Percentiles rank a stretch among this genome's conserved stretches.
Evolutionary conservation across 1,140 invertebrate species (phyloP).

Genomic region (Trichonephila inaurata): DNA sequence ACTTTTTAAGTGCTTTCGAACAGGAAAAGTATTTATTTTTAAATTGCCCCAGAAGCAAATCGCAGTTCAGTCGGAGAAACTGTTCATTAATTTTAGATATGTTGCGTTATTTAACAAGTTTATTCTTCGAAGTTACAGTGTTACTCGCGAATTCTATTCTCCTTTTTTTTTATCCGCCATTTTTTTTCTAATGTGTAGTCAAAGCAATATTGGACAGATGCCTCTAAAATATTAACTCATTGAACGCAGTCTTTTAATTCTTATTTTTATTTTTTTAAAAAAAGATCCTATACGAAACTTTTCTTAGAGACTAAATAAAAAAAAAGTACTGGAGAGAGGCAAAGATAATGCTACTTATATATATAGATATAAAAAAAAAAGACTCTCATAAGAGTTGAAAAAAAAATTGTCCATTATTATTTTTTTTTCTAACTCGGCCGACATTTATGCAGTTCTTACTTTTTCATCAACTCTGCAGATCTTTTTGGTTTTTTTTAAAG

Average conservation of each 20-base stretch:
- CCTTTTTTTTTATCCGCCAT: not conserved
- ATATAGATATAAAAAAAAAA: not conserved
- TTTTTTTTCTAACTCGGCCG: not conserved
- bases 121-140: not conserved
- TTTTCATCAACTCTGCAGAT: conserved; percentile 42
- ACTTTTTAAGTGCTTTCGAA: not conserved
- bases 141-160: not conserved
- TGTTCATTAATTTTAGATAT: conserved; percentile 3
- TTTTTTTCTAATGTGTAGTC: not conserved
- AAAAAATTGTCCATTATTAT: conserved; percentile 47
- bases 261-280: not conserved
- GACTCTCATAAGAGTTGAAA: not conserved
- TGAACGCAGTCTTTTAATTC: conserved; percentile 20
- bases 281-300: not conserved
- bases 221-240: conserved; percentile 35
- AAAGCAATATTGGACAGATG: conserved; percentile 3
- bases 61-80: not conserved
- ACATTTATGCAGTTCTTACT: conserved; percentile 72
- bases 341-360: conserved; percentile 22
- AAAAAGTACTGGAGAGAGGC: not conserved
- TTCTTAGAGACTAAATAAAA: not conserved
- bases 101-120: not conserved
- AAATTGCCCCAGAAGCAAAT: not conserved
- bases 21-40: not conserved
- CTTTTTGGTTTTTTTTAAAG: conserved; percentile 21